Base-by-base conservation (phyloP, 2,113 vertebrate genomes). In the Tragelaphus imberbis region DNA sequence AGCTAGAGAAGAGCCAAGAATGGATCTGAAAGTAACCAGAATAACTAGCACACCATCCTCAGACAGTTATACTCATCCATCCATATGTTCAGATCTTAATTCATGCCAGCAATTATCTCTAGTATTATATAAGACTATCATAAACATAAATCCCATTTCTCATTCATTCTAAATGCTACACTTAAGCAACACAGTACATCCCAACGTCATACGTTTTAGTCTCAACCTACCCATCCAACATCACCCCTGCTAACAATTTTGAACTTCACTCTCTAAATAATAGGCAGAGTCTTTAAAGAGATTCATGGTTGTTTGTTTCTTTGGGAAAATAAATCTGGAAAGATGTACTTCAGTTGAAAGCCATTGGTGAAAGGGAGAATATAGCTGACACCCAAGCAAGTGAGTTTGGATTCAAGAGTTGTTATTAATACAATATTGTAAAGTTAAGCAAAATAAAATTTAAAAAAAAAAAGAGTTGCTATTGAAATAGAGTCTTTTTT, bases 291-390 rank as follows among this genome's bases (percentile, higher is more conserved):
- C 33, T 93, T 95, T 65, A 55, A 87, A 79, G 63, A 84, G 55
- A 92, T 55, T 71, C 82, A 17, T 6, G 36, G 23, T 40, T 94
- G 2, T 88, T 87, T 88, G n/a, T 53, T 90, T 92, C 6, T 61
- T 92, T 92, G 65, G 33, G 28, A 88, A 96, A 94, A 84, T 84
- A 51, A 96, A 80, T 87, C 25, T 89, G 53, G 84, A 87, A 96
- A 94, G 51, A 94, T 87, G n/a, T 53, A 86, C 12, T 85, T 55
- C 4, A 79, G 58, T 68, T 16, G 28, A 56, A 94, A 61, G 88
- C 88, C 25, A 12, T 30, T 94, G 27, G 84, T 82, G 55, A 14
- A 58, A 51, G 27, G 30, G 13, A 90, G 68, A 86, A 13, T 81
- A 36, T 58, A 77, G 44, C 55, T 86, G 68, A 79, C 59, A 75